Base-by-base conservation (phyloP, 2,888 invertebrate genomes). In the Orthosia incerta region DNA sequence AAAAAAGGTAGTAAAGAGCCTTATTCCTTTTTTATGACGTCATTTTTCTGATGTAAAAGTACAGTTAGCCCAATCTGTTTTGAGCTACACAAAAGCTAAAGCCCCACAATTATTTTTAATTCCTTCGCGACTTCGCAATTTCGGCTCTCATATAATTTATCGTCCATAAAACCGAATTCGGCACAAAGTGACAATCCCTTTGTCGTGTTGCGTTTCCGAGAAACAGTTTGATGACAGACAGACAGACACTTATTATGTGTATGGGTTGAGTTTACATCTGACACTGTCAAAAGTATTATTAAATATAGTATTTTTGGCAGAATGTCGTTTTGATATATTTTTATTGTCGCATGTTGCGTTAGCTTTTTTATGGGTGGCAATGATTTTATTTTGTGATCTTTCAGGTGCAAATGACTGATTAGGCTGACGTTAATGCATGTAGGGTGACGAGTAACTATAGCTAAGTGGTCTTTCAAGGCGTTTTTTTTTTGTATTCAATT, bases 161-260 rank as follows among this genome's bases (percentile, higher is more conserved):
- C 69, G 83, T 80, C 72, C 87, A 85, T 86, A 87, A 86, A 86
- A 76, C 79, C 76, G 70, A 85, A 81, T 85, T 83, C 85, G 86
- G 87, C 83, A 80, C 83, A 78, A 80, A 81, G 81, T 87, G 86
- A 85, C 86, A 86, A 86, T 85, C 80, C 86, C 85, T 86, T 86
- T 86, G 85, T 85, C 85, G 75, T 55, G 62, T 79, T 63, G 78
- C 57, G 26, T 72, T 86, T 86, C 85, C 26, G 64, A 80, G 85
- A 86, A 86, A 76, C 59, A 70, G 80, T 86, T 85, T 84, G 85
- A 84, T 83, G 85, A 86, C 71, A 72, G 85, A 86, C 85, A 56
- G 83, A 86, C 86, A 79, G 76, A 68, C 83, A 78, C 67, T 79
- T 79, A 86, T 84, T 79, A 82, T 76, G 75, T 79, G 76, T 82